A percentile compares a stretch with the other conserved stretches of the same genome.
Conservation (phyloP, 1,140 invertebrate species). For the fruit fly (Drosophila melanogaster) region DNA sequence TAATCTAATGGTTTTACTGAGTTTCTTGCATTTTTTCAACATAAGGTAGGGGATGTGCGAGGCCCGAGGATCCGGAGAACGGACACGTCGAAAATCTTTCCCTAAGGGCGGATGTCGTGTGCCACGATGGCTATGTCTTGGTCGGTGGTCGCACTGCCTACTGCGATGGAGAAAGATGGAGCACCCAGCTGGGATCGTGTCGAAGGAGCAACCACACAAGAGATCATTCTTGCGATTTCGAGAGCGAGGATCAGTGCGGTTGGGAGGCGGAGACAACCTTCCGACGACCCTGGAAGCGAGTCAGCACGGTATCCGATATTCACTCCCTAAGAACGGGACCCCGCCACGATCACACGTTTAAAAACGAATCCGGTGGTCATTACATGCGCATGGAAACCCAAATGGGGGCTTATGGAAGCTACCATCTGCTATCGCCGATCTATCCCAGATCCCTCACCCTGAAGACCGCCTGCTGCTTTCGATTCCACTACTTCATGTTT, state of each 20-base stretch:
- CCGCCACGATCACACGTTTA: slow-evolving; percentile 71
- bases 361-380: slow-evolving; percentile 56
- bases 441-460: slow-evolving; percentile 59
- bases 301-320: slow-evolving; percentile 42
- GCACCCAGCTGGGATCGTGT: slow-evolving; percentile 66
- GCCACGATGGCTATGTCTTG: slow-evolving; percentile 59
- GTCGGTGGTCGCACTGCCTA: slow-evolving; percentile 53
- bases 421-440: slow-evolving; percentile 66
- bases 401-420: not conserved
- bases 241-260: slow-evolving; percentile 70
- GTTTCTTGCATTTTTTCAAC: no score
- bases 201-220: slow-evolving; percentile 43
- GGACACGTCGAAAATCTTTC: slow-evolving; percentile 14
- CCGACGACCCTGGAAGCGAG: slow-evolving; percentile 54
- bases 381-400: slow-evolving; percentile 77
- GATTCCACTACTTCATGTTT: slow-evolving; percentile 79
- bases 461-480: slow-evolving; percentile 75
- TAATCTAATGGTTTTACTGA: no score
- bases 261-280: slow-evolving; percentile 39
- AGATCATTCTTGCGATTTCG: slow-evolving; percentile 72
- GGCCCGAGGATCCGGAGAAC: slow-evolving; percentile 8
- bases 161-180: slow-evolving; percentile 73
- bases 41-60: slow-evolving; percentile 51
- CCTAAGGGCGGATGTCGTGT: slow-evolving; percentile 34
- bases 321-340: slow-evolving; percentile 66